Evolutionary conservation across 2,797 vertebrate species (phyloP), one percentile per base, ranked within the genome.

Genomic region (Fistularia tabacaria): DNA sequence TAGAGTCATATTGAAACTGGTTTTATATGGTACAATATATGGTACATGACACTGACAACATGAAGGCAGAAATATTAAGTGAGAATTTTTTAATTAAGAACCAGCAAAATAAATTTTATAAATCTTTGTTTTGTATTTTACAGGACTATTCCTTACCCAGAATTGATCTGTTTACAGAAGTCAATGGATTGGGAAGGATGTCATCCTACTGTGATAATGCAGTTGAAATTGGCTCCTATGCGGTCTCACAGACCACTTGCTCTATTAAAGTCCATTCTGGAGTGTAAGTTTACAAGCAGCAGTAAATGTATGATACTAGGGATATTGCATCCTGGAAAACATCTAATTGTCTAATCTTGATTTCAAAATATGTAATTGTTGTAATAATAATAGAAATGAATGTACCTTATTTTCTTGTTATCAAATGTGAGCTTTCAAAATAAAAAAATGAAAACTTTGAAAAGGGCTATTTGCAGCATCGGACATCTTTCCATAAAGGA

Each of bases 191-290:
- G 62, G 96, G 96, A 47, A 80, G 90, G 37, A 70, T 90, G 79
- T 86, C 82, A 8, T 90, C 94, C 15, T 94, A 90, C 89, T 92
- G 90, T 50, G 93, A 95, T 9, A 94, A 95, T 59, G 76, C 85
- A 0, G 79, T 93, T 15, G 95, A 98, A 76, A 83, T 90, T 1
- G 85, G 91, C 46, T 88, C 93, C 14, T 97, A 90, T n/a, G 91
- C 91, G 46, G 80, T 91, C 15, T 89, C 91, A 9, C 92, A 93
- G 74, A 92, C 90, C 74, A 97, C 95, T 0, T 92, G 91, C 66
- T 99, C 97, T 60, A 93, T 99, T 63, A 95, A 91, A 87, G 94
- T 99, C 46, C 91, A 94, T 51, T 93, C 94, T 79, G 96, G 96
- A 89, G 91, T 86, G 97, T 98, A 90, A 95, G 96, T 93, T 63